Base-by-base conservation (phyloP, 1,140 invertebrate genomes). In the Monochamus saltuarius region DNA sequence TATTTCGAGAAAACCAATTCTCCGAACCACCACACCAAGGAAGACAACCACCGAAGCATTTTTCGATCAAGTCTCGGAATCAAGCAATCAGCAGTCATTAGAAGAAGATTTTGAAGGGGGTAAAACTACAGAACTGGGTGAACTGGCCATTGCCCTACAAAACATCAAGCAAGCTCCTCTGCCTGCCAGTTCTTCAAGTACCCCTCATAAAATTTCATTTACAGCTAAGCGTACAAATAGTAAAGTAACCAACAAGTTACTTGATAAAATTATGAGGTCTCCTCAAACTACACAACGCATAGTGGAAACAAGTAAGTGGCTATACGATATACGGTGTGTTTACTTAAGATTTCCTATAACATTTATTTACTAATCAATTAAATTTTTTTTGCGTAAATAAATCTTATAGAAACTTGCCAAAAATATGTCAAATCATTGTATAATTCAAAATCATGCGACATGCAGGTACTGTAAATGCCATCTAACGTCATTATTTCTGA, bases 131-230 rank as follows among this genome's bases (percentile, higher is more conserved):
- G 62, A 69, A 65, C 39, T 67, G 6, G 52, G 36, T 13, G 70
- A 73, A 29, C 42, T 72, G 10, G 71, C 67, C 7, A 17, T 66
- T 11, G 64, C 66, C 1, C 43, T 74, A 34, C 56, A 71, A 13
- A 59, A 64, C 14, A 52, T 74, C n/a, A 72, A 76, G 59, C 59
- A 69, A 47, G 71, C 68, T n/a, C 69, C 69, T 13, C 10, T 69
- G 29, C 72, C 65, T 11, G n/a, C 22, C 19, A 37, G 38, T 2
- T 17, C 16, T 29, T 13, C 37, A 40, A 54, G 19, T 17, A 19
- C 17, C 13, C 3, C 1, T 45, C 43, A 4, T 39, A 10, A 17
- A n/a, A 35, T 36, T 6, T 7, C 49, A 8, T 22, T 22, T 9
- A 51, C 49, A 11, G 35, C 49, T 47, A 58, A 10, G 49, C 35